Evolutionary conservation across 1,140 invertebrate species (phyloP), one percentile per base, ranked within the genome.

Genomic region (Eupeodes corollae): DNA sequence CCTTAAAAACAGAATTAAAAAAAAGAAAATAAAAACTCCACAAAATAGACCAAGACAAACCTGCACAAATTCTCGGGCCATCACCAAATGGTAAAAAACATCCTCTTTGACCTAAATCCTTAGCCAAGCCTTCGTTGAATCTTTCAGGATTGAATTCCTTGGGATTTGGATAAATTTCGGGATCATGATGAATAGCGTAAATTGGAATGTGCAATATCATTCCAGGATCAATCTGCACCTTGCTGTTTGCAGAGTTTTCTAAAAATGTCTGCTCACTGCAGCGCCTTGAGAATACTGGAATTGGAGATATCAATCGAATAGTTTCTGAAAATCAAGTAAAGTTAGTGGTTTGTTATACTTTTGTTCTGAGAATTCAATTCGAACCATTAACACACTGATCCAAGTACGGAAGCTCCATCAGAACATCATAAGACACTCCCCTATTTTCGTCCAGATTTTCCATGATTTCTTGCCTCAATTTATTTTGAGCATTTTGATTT

Each of bases 61-160:
- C 73, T 41, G 83, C 72, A 51, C 81, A 83, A 54, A 77, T 77
- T 33, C 82, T 59, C 0, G 76, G 75, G 14, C 82, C 81, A 49
- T 76, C 77, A 1, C 79, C 78, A 52, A 84, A 84, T 3, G 79
- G 75, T 41, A 81, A 52, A 1, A 58, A 51, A 5, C 49, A 48
- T 8, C 63, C 60, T 6, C 51, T 54, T 18, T 65, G 62, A 31
- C 30, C 56, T 0, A 57, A 50, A n/a, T 45, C 53, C 42, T 43
- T 56, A 1, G 45, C 54, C 8, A 50, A 50, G 6, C 46, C 57
- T 44, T 74, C 71, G 6, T 52, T 58, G 54, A 83, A 83, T 42
- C 79, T 58, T 33, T 82, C 77, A 0, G 79, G 79, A 52, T 72
- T 65, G 48, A 78, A 83, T 12, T 50, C 54, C 12, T 75, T 69